Evolutionary conservation across 2,113 vertebrate genomes (phyloP).

Genomic region (Malurus alboscapulatus): DNA sequence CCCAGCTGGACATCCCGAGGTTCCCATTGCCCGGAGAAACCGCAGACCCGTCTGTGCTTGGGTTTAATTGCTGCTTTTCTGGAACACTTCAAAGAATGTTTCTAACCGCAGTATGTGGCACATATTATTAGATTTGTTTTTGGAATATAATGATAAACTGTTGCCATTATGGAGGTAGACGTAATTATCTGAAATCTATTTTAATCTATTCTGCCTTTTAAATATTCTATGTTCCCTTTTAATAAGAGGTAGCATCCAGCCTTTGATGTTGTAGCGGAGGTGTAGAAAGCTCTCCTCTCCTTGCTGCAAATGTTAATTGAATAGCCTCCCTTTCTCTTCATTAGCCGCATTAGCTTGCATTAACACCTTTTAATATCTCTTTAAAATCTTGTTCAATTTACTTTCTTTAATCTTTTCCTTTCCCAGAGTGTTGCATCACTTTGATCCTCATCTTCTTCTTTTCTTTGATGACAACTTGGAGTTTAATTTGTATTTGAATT

Average conservation of each 20-base stretch:
- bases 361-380: slow-evolving; percentile 86
- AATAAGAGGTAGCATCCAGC: slow-evolving; percentile 69
- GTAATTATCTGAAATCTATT: slow-evolving; percentile 74
- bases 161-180: slow-evolving; percentile 70
- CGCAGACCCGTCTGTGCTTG: neutral
- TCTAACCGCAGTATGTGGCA: slow-evolving; percentile 10
- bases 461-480: slow-evolving; percentile 78
- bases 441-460: slow-evolving; percentile 79
- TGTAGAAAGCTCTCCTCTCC: slow-evolving; percentile 74
- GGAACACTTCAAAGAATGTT: slow-evolving; percentile 51
- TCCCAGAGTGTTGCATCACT: slow-evolving; percentile 73
- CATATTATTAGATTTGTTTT: slow-evolving; percentile 60
- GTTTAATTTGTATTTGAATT: slow-evolving; percentile 82
- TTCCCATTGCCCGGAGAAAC: neutral
- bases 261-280: slow-evolving; percentile 78
- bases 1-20: neutral
- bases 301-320: slow-evolving; percentile 76
- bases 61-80: slow-evolving; percentile 22
- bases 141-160: slow-evolving; percentile 71
- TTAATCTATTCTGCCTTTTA: slow-evolving; percentile 75
- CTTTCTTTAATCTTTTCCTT: slow-evolving; percentile 84
- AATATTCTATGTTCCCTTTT: slow-evolving; percentile 76
- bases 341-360: slow-evolving; percentile 79
- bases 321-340: slow-evolving; percentile 75
- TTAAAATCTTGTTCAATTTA: slow-evolving; percentile 80